Percentiles rank a stretch among this genome's conserved stretches.
Conservation (phyloP, 2,888 invertebrate genomes). For the Incurvaria masculella region DNA sequence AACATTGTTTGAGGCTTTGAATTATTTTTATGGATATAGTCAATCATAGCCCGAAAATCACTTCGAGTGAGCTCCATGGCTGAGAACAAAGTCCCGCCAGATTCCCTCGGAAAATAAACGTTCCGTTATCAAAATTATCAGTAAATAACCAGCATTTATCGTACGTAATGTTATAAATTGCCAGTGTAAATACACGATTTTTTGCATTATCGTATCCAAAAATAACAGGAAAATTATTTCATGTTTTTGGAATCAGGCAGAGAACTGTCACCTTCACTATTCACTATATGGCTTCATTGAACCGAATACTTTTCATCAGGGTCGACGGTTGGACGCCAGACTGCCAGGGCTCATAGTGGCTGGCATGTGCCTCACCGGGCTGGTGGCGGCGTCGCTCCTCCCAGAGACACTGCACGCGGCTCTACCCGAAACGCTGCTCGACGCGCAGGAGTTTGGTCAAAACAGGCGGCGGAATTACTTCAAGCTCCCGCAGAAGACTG, state of each 20-base stretch:
- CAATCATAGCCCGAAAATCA: no score
- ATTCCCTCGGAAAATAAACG: no score
- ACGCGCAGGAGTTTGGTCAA: slow-evolving; percentile 56
- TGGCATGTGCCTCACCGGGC: slow-evolving; percentile 37
- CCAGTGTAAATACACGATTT: background rate
- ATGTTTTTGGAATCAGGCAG: background rate
- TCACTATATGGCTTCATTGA: slow-evolving; percentile 29
- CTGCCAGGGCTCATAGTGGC: slow-evolving; percentile 28
- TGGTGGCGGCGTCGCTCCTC: slow-evolving; percentile 45
- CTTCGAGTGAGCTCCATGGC: no score
- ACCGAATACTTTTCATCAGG: slow-evolving; percentile 24
- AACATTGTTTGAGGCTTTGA: no score
- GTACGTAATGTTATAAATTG: slow-evolving; percentile 14
- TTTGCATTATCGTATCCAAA: background rate
- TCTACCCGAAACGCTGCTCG: slow-evolving; percentile 62
- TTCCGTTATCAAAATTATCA: no score
- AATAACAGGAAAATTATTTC: background rate
- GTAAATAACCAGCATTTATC: no score
- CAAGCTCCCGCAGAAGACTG: no score
- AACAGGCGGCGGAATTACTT: slow-evolving; percentile 26
- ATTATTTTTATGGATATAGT: no score
- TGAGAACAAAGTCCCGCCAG: no score
- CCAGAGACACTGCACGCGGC: slow-evolving; percentile 63
- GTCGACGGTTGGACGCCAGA: slow-evolving; percentile 24
- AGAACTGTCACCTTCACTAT: slow-evolving; percentile 4